Percentiles rank a stretch among this genome's conserved stretches.
Conservation (phyloP, 2,888 invertebrate species). For the Dyspetes luteomarginatus region DNA sequence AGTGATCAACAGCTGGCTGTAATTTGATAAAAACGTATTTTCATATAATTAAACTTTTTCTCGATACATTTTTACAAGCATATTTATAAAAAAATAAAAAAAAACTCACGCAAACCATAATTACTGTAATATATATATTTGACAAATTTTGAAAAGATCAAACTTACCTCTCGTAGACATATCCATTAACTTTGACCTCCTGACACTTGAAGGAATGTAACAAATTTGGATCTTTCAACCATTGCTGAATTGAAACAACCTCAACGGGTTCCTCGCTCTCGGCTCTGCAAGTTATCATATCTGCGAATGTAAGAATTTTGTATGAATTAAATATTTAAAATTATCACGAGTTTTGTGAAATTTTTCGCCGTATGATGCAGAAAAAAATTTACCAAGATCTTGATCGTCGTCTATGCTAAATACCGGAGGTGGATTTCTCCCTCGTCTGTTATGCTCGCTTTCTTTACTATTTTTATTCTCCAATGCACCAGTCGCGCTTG, state of each 20-base stretch:
- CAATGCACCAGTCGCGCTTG: slow-evolving; percentile 85
- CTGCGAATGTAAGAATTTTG: slow-evolving; percentile 70
- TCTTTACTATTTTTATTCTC: slow-evolving; percentile 93
- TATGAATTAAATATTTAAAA: background rate
- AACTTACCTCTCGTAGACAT: slow-evolving; percentile 89
- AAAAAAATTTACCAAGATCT: slow-evolving; percentile 85
- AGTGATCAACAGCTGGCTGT: slow-evolving; percentile 93
- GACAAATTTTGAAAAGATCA: background rate
- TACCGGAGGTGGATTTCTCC: slow-evolving; percentile 95
- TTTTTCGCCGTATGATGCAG: slow-evolving; percentile 10
- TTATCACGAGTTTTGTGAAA: background rate
- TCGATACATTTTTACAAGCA: no score
- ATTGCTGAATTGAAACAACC: slow-evolving; percentile 91
- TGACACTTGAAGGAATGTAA: slow-evolving; percentile 95
- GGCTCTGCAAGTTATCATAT: slow-evolving; percentile 81
- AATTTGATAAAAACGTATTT: slow-evolving; percentile 11
- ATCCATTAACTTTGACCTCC: slow-evolving; percentile 95
- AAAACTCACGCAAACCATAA: background rate
- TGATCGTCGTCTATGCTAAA: slow-evolving; percentile 97
- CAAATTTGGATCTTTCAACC: slow-evolving; percentile 92
- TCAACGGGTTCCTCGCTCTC: slow-evolving; percentile 89
- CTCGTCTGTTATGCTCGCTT: slow-evolving; percentile 88
- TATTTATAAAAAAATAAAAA: no score
- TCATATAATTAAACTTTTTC: background rate
- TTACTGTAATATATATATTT: background rate